These are phyloP conservation scores for Indicator indicator DNA, from an alignment of 2,113 vertebrate species.

Conservation along the genomic window DNA sequence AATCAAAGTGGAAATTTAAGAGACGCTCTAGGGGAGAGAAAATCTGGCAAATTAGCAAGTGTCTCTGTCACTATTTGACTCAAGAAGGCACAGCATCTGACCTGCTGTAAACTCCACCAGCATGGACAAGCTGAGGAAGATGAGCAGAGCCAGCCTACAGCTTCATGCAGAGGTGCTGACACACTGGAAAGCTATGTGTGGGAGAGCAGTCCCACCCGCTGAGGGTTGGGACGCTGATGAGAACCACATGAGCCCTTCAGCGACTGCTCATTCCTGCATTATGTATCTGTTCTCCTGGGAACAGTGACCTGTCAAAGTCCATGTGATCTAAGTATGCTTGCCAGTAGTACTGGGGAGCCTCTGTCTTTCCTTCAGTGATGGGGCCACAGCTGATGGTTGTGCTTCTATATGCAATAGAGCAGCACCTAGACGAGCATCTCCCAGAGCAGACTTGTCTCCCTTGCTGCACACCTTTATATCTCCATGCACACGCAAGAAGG, in stretches of 20 bases:
- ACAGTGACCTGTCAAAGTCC: slow-evolving; percentile 64
- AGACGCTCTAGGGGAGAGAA: not conserved
- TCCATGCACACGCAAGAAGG: not conserved
- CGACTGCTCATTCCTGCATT: slow-evolving; percentile 51
- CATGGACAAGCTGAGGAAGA: not conserved
- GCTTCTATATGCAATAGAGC: not conserved
- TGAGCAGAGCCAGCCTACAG: slow-evolving; percentile 1
- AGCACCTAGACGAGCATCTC: not conserved
- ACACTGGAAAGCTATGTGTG: slow-evolving; percentile 66
- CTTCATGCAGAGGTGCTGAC: slow-evolving; percentile 53
- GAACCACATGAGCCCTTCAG: slow-evolving; percentile 74
- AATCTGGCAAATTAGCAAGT: slow-evolving; percentile 23
- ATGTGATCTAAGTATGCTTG: slow-evolving; percentile 50
- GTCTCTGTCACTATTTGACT: slow-evolving; percentile 34
- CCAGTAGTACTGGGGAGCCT: not conserved
- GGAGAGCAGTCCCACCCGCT: slow-evolving; percentile 63
- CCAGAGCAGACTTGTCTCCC: not conserved
- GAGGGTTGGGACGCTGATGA: slow-evolving; percentile 64
- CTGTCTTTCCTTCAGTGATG: not conserved
- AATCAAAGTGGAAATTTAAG: slow-evolving; percentile 46
- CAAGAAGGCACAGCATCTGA: slow-evolving; percentile 22
- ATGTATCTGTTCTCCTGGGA: slow-evolving; percentile 9
- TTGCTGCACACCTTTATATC: not conserved
- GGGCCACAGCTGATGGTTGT: not conserved
- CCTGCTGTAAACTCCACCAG: not conserved